These are phyloP conservation scores for Cyanoramphus novaezelandiae DNA, from an alignment of 2,113 vertebrate species.

Conservation along the genomic window DNA sequence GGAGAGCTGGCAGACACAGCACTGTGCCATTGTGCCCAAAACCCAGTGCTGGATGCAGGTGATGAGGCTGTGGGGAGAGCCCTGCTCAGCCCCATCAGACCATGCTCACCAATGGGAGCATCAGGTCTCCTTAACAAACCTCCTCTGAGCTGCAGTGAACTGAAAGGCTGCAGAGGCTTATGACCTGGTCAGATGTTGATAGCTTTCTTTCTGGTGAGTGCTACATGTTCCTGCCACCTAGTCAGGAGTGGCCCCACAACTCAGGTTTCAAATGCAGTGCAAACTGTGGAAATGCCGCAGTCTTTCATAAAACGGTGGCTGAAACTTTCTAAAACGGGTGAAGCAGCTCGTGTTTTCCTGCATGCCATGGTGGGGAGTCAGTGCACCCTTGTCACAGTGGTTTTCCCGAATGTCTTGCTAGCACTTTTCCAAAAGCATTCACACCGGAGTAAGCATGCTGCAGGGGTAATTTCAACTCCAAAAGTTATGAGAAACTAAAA, in stretches of 20 bases:
- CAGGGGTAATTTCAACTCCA: neutral
- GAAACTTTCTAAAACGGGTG: neutral
- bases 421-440: neutral
- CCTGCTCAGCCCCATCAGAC: neutral
- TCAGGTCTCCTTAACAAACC: neutral
- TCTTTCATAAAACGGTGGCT: neutral
- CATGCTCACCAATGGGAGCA: rapidly evolving
- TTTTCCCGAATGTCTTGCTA: neutral
- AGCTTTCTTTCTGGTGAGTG: neutral
- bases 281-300: neutral
- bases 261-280: neutral
- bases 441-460: neutral
- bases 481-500: neutral
- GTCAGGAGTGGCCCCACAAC: neutral
- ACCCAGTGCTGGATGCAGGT: neutral
- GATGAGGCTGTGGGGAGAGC: neutral
- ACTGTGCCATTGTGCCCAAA: rapidly evolving
- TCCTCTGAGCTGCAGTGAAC: neutral
- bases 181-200: neutral
- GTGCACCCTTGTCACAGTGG: neutral
- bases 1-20: neutral
- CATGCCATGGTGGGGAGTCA: neutral
- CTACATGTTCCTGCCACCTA: neutral
- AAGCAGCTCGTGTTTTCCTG: neutral
- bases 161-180: neutral